Conservation (phyloP, 2,797 vertebrate genomes). For the Cyprinella venusta region DNA sequence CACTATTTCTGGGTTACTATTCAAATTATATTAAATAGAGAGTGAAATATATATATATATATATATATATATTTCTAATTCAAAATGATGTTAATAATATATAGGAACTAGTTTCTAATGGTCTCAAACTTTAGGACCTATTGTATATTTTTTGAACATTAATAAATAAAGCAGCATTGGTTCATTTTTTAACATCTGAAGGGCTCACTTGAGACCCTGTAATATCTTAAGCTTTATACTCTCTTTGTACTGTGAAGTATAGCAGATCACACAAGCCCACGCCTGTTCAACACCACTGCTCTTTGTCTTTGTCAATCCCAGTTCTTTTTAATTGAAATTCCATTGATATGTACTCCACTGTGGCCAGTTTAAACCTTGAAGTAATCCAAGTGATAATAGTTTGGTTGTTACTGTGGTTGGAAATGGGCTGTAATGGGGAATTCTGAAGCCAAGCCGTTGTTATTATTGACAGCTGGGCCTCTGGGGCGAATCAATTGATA, state of each 20-base stretch:
- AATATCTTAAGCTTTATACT: neutral
- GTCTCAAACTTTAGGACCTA: neutral
- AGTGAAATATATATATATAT: neutral
- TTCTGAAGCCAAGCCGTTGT: conserved; percentile 64
- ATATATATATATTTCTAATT: neutral
- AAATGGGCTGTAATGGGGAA: conserved; percentile 65
- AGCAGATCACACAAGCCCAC: neutral
- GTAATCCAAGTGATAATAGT: conserved; percentile 50
- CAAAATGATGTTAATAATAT: neutral
- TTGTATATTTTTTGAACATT: neutral
- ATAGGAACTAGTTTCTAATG: neutral
- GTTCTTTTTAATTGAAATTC: conserved; percentile 44
- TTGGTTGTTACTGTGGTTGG: conserved; percentile 56
- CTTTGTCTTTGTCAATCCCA: conserved; percentile 14
- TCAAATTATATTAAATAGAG: neutral
- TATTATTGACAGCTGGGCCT: conserved; percentile 63
- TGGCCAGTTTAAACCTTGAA: conserved; percentile 51
- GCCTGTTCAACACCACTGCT: neutral
- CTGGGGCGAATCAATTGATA: conserved; percentile 47
- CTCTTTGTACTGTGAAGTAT: conserved; percentile 6
- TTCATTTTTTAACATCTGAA: neutral
- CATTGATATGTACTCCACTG: conserved; percentile 45
- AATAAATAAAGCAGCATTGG: conserved; percentile 6
- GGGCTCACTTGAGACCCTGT: neutral
- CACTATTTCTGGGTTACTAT: neutral